These are phyloP conservation scores for Notocelia uddmanniana DNA, from an alignment of 2,888 invertebrate genomes.

Conservation along the genomic window DNA sequence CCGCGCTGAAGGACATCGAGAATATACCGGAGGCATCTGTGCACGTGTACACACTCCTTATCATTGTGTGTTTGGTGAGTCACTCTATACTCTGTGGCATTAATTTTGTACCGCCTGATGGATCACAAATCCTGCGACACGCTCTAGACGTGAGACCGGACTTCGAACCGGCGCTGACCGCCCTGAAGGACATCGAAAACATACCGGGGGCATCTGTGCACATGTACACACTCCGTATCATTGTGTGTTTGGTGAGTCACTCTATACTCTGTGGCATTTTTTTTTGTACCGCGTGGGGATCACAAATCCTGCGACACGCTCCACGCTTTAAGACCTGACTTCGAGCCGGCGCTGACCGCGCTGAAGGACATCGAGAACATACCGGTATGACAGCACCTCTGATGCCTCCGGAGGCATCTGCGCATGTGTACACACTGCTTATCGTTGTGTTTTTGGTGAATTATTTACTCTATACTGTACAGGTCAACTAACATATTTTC, in stretches of 20 bases:
- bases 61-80: slow-evolving; percentile 93
- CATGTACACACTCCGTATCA: slow-evolving; percentile 94
- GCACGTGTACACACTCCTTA: slow-evolving; percentile 94
- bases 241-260: slow-evolving; percentile 91
- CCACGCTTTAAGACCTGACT: slow-evolving; percentile 94
- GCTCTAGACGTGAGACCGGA: slow-evolving; percentile 94
- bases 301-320: slow-evolving; percentile 93
- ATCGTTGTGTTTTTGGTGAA: slow-evolving; percentile 94
- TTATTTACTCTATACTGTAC: slow-evolving; percentile 23
- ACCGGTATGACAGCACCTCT: too few species aligned
- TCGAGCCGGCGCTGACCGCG: slow-evolving; percentile 92
- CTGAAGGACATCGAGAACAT: slow-evolving; percentile 93
- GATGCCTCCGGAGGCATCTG: slow-evolving; percentile 90
- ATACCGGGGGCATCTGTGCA: slow-evolving; percentile 93
- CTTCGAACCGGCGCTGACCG: slow-evolving; percentile 92
- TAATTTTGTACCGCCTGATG: too few species aligned
- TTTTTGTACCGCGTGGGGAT: too few species aligned
- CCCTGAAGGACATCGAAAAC: slow-evolving; percentile 93
- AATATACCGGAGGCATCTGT: slow-evolving; percentile 92
- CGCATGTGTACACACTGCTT: slow-evolving; percentile 94
- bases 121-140: too few species aligned
- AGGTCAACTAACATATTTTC: too few species aligned
- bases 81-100: background rate
- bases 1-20: slow-evolving; percentile 93
- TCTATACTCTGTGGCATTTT: too few species aligned